Base-by-base conservation (phyloP, 2,797 vertebrate species). In the Steatocranus sp. region DNA sequence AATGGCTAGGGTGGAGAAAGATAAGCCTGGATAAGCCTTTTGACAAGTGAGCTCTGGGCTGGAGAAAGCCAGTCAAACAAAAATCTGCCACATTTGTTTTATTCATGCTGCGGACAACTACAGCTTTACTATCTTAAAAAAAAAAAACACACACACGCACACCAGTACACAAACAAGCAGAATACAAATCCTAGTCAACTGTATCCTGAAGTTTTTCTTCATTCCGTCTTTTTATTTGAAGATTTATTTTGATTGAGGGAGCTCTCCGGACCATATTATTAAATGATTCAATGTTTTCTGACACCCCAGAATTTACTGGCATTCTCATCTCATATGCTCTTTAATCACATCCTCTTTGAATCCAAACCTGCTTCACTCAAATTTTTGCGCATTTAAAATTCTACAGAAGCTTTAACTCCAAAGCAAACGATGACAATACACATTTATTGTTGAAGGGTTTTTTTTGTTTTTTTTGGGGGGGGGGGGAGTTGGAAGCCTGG, bases 11-110 rank as follows among this genome's bases (percentile, higher is more conserved):
- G 90, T 93, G 90, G 92, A 91, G 88, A 93, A 94, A 92, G 91
- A 93, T 95, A 95, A 95, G 95, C 94, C 86, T 50, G 87, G 92
- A 94, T 96, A 95, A 96, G 93, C 92, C 91, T 88, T 94, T 91
- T 94, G 93, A 95, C 94, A 94, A 95, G 92, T 89, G 90, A 89
- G 93, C 86, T 94, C 84, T 86, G 78, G 88, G 91, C 88, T 89
- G 85, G 82, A 90, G 83, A 86, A 92, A 93, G 90, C 89, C 87
- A 92, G 91, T 87, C 89, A 92, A 88, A 95, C 83, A 90, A 88
- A 93, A 92, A 88, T 91, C 86, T 88, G 85, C 83, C 88, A 90
- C 79, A 49, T 93, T 94, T 92, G 83, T 94, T 94, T 94, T 92
- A 93, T 95, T 95, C 90, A 92, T 91, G 85, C 84, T 78, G 30